Evolutionary conservation across 2,888 invertebrate genomes (phyloP).

Genomic region (Baccha elongata): DNA sequence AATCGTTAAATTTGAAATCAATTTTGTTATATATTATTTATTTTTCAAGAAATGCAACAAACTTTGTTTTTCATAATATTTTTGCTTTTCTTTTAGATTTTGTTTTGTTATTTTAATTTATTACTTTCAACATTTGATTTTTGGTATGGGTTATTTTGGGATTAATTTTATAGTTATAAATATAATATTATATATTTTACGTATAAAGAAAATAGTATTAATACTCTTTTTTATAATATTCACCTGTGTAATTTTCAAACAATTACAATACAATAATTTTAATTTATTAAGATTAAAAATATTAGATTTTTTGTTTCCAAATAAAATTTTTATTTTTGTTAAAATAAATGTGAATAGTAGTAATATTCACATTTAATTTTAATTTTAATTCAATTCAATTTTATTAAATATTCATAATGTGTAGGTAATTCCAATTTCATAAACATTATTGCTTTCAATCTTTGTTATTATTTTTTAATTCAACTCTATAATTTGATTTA

Average conservation of each 20-base stretch:
- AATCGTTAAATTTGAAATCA: constrained; percentile 35
- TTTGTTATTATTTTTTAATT: constrained; percentile 26
- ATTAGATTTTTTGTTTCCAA: constrained; percentile 43
- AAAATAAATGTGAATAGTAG: constrained; percentile 61
- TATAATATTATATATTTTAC: constrained; percentile 65
- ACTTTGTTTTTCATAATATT: constrained; percentile 30
- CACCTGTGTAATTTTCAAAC: constrained; percentile 65
- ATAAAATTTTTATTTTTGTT: constrained; percentile 36
- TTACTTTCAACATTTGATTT: constrained; percentile 75
- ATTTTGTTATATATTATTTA: constrained; percentile 56
- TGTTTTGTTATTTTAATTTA: constrained; percentile 38
- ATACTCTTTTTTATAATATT: constrained; percentile 61
- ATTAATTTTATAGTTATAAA: constrained; percentile 77
- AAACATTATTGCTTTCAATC: constrained; percentile 59
- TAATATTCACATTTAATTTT: constrained; percentile 67
- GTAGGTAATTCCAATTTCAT: constrained; percentile 32
- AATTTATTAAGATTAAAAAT: constrained; percentile 53
- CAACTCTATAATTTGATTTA: constrained; percentile 24
- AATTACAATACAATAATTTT: constrained; percentile 71
- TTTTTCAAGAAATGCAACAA: constrained; percentile 70
- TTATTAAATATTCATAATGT: background rate
- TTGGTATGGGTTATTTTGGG: constrained; percentile 66
- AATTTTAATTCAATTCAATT: constrained; percentile 1
- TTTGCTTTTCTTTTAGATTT: constrained; percentile 74
- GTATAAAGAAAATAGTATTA: constrained; percentile 75